Conservation (phyloP, 2,888 invertebrate genomes). For the Abrostola triplasia region DNA sequence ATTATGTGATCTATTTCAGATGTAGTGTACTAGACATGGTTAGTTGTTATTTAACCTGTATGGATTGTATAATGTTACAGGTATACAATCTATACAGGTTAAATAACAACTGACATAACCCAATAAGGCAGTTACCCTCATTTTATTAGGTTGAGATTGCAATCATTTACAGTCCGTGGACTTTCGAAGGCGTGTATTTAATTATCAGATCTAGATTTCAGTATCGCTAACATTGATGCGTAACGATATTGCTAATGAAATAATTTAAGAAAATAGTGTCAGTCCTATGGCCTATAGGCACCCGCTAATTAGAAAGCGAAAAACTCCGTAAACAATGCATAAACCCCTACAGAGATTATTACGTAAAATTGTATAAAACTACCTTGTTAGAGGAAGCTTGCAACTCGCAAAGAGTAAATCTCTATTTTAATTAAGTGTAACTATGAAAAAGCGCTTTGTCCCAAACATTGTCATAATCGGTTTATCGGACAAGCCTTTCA, state of each 20-base stretch:
- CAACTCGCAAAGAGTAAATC: conserved; percentile 39
- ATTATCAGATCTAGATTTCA: no score
- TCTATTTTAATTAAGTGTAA: conserved; percentile 53
- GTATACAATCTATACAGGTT: no score
- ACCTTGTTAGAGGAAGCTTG: conserved; percentile 8
- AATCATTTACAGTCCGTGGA: no score
- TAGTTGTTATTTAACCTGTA: no score
- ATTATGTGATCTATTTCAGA: no score
- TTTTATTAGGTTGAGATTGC: no score
- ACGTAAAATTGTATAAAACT: conserved; percentile 38
- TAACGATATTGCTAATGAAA: background rate
- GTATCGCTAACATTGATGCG: no score
- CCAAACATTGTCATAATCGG: conserved; percentile 65
- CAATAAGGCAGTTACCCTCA: no score
- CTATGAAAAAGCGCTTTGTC: conserved; percentile 59
- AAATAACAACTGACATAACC: no score
- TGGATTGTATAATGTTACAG: no score
- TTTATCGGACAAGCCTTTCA: conserved; percentile 66
- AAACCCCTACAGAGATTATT: conserved; percentile 18
- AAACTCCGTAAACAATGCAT: conserved; percentile 6
- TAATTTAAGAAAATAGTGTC: background rate
- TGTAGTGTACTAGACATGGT: no score
- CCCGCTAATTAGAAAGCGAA: conserved; percentile 5
- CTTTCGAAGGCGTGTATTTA: no score
- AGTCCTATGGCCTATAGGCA: background rate